These are phyloP conservation scores for Choloepus didactylus DNA, from an alignment of 2,797 vertebrate genomes.

Conservation along the genomic window DNA sequence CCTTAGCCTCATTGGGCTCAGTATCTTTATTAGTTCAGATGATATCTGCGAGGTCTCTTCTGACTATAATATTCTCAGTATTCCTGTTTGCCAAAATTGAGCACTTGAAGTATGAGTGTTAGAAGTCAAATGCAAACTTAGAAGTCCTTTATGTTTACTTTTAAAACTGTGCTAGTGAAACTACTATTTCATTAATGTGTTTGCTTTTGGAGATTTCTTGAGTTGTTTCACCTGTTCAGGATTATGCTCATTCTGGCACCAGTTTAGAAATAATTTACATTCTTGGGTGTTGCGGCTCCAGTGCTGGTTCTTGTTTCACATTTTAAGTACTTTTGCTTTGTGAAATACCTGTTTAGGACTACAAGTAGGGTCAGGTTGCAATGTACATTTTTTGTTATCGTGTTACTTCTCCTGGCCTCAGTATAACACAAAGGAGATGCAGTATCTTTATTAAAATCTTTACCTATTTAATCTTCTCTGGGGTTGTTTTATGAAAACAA, in stretches of 20 bases:
- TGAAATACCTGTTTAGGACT: neutral
- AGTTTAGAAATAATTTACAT: constrained; percentile 27
- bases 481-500: constrained; percentile 54
- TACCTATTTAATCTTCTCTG: neutral
- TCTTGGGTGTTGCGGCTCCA: constrained; percentile 9
- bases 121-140: constrained; percentile 64
- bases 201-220: constrained; percentile 61
- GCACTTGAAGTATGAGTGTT: neutral
- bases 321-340: constrained; percentile 33
- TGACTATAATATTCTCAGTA: constrained; percentile 44
- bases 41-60: neutral
- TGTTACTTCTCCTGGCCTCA: neutral
- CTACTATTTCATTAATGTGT: constrained; percentile 12
- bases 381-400: neutral
- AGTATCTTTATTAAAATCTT: neutral
- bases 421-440: neutral
- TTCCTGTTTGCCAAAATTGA: constrained; percentile 55
- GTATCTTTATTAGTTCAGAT: constrained; percentile 56
- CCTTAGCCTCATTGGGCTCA: neutral
- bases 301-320: constrained; percentile 47
- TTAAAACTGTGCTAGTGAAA: constrained; percentile 55
- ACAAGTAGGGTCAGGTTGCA: neutral
- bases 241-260: constrained; percentile 32
- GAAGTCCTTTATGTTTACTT: constrained; percentile 43
- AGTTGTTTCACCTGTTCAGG: constrained; percentile 40